These are phyloP conservation scores for Drosophila pseudotalamancana DNA, from an alignment of 2,888 invertebrate genomes.

Conservation along the genomic window DNA sequence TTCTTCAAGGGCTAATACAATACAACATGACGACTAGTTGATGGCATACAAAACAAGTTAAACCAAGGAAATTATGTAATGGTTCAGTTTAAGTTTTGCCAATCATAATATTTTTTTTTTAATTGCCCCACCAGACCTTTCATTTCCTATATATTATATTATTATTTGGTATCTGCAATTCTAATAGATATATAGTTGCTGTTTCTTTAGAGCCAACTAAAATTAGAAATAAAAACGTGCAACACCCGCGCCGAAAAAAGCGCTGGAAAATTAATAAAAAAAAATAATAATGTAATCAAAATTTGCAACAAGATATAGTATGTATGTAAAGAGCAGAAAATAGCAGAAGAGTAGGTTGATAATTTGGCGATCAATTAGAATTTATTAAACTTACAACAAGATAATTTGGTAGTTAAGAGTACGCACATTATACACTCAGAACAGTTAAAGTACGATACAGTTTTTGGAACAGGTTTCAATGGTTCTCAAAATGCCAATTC, in stretches of 20 bases:
- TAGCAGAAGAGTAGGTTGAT: conserved; percentile 68
- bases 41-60: conserved; percentile 70
- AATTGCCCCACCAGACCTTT: conserved; percentile 27
- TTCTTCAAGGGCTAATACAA: conserved; percentile 78
- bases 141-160: conserved; percentile 9
- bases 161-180: conserved; percentile 1
- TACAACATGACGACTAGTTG: conserved; percentile 73
- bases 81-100: conserved; percentile 42
- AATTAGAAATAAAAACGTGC: conserved; percentile 81
- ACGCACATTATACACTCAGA: conserved; percentile 76
- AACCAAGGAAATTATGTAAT: conserved; percentile 42
- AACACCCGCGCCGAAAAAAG: conserved; percentile 69
- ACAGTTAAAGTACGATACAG: conserved; percentile 69
- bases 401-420: conserved; percentile 68
- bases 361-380: conserved; percentile 71
- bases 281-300: conserved; percentile 24
- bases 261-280: conserved; percentile 39
- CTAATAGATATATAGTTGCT: conserved; percentile 8
- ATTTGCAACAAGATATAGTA: conserved; percentile 38
- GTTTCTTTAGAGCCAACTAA: conserved; percentile 28
- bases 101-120: conserved; percentile 38
- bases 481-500: conserved; percentile 73
- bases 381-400: conserved; percentile 72
- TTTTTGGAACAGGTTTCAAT: conserved; percentile 63
- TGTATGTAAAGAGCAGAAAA: conserved; percentile 56